Conservation (phyloP, 1,140 invertebrate species). For the Saccostrea cuccullata region DNA sequence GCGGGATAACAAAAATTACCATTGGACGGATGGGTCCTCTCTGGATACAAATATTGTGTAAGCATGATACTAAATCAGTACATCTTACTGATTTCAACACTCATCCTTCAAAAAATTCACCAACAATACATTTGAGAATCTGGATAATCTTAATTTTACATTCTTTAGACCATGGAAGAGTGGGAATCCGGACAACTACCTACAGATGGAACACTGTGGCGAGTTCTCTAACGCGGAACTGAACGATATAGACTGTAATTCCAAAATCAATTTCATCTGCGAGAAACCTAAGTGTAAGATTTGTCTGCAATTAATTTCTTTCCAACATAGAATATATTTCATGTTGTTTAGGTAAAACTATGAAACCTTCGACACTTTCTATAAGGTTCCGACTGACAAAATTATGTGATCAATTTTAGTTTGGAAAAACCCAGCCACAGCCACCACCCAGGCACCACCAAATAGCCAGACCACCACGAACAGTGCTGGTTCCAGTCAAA, state of each 20-base stretch:
- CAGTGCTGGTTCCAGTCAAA: not conserved
- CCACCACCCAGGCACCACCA: conserved; percentile 28
- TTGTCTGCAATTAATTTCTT: not conserved
- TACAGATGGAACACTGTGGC: conserved; percentile 51
- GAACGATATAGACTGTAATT: conserved; percentile 54
- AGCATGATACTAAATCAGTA: not conserved
- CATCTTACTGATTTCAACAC: too few relatives aligned
- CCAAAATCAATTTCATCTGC: conserved; percentile 51
- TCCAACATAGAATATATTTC: not conserved
- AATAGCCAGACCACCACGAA: not conserved
- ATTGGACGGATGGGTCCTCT: conserved; percentile 52
- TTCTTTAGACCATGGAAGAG: conserved; percentile 50
- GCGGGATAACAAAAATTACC: conserved; percentile 43
- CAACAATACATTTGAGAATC: too few relatives aligned
- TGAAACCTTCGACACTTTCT: not conserved
- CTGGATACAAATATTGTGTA: conserved; percentile 48
- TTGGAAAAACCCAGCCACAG: conserved; percentile 16
- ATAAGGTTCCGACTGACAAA: not conserved
- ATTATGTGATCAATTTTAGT: not conserved
- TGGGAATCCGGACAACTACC: conserved; percentile 52
- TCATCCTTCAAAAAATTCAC: too few relatives aligned
- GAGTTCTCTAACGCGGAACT: conserved; percentile 52
- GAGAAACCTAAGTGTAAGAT: conserved; percentile 58
- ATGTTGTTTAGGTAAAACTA: not conserved
- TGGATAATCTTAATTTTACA: too few relatives aligned